phyloP scores from a whole-genome alignment of 2,797 vertebrate genomes.

The Gymnodraco acuticeps region DNA sequence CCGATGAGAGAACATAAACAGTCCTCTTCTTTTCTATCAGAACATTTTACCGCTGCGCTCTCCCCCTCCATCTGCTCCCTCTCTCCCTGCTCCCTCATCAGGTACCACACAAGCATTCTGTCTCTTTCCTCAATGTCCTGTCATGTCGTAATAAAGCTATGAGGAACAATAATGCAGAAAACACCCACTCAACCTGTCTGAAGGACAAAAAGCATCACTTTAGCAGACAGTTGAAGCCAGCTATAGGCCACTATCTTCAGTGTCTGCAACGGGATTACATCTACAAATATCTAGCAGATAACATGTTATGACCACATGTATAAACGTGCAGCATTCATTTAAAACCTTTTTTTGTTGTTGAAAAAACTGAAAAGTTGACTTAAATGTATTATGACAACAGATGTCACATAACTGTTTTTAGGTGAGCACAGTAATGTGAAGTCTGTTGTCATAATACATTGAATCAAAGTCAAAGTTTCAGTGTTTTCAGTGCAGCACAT shows the following conservation, averaged over 20 bases:
- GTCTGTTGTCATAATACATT: too few species aligned
- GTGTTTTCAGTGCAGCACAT: too few species aligned
- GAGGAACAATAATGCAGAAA: constrained; percentile 6
- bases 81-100: not conserved
- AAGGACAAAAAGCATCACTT: not conserved
- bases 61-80: not conserved
- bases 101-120: not conserved
- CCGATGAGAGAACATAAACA: not conserved
- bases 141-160: constrained; percentile 7
- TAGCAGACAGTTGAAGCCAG: not conserved
- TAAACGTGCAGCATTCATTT: not conserved
- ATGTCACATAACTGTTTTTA: too few species aligned
- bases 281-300: not conserved
- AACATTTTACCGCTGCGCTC: not conserved
- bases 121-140: not conserved
- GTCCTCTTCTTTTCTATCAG: not conserved
- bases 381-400: too few species aligned
- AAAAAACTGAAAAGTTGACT: too few species aligned
- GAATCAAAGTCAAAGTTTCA: too few species aligned
- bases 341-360: not conserved
- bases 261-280: not conserved
- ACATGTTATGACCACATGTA: not conserved
- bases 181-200: not conserved
- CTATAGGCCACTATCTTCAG: not conserved
- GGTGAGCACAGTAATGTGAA: too few species aligned